Evolutionary conservation across 2,888 invertebrate species (phyloP), one percentile per base, ranked within the genome.

Genomic region (Isoperla grammatica): DNA sequence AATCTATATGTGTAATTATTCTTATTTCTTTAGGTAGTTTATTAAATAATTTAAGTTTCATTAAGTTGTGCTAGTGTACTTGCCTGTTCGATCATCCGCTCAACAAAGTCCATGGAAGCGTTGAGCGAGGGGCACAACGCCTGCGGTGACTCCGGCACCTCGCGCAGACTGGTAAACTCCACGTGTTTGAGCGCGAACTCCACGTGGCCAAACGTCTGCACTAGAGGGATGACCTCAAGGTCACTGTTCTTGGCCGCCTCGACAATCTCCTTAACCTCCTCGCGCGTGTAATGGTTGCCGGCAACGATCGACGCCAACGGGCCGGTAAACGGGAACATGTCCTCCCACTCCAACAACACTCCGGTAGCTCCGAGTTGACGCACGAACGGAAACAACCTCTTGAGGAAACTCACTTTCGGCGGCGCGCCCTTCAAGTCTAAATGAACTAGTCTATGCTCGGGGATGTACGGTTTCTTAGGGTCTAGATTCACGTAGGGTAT

Each of bases 201-300:
- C 68, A 88, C 75, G 71, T 88, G 88, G 0, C 88, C 89, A 71
- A 88, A 88, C 0, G 88, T 87, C 72, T 88, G 88, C 15, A 88
- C 79, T 56, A 90, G 74, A 0, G 89, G 89, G 68, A 90, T 87
- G 0, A 88, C 80, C 65, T 83, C 82, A 55, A 90, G 73, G 5
- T 81, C 78, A 61, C 83, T 78, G 57, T 73, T 74, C 61, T 79
- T 75, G 8, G 83, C 81, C 1, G 77, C 68, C 65, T 79, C 76
- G 29, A 86, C 77, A 66, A 77, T 69, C 46, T 76, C 72, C 62
- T 72, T 71, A 57, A 83, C 75, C 61, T 83, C 79, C 22, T 74
- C 73, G 54, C 71, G 69, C 56, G 79, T 78, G 71, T 85, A 87
- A 9, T 86, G 84, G 74, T 79, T 84, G 68, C 75, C 76, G 0